Percentiles rank a stretch among this genome's conserved stretches.
Evolutionary conservation across 2,113 vertebrate genomes (phyloP).

Genomic region (Muntiacus reevesi): DNA sequence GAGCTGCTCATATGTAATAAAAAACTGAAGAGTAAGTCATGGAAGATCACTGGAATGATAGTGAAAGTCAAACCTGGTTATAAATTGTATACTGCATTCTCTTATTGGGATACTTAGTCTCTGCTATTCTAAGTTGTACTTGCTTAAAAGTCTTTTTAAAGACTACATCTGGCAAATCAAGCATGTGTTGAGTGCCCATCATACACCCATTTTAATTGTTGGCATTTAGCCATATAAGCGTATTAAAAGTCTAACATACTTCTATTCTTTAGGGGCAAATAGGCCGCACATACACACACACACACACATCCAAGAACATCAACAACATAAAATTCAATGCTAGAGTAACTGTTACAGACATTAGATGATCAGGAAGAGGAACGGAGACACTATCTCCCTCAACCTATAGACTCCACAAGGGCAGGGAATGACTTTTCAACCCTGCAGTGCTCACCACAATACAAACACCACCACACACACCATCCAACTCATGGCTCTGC

Average conservation of each 20-base stretch:
- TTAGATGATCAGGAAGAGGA: background rate
- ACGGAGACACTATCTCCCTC: background rate
- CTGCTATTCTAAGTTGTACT: background rate
- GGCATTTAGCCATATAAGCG: conserved; percentile 12
- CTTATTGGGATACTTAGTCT: conserved; percentile 12
- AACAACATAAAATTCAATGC: background rate
- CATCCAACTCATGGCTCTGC: background rate
- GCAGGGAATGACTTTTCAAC: conserved; percentile 13
- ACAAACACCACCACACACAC: background rate
- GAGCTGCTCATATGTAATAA: conserved; percentile 97
- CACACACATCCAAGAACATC: background rate
- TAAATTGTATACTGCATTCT: conserved; percentile 5
- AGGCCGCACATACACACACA: background rate
- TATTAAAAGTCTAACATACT: conserved; percentile 31
- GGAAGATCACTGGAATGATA: conserved; percentile 70
- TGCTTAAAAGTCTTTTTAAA: background rate
- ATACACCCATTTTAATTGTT: background rate
- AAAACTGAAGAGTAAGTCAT: conserved; percentile 90
- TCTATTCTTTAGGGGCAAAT: background rate
- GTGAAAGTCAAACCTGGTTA: conserved; percentile 22
- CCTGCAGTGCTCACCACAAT: background rate
- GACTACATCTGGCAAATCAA: background rate
- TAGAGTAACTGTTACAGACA: background rate
- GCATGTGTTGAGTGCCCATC: background rate
- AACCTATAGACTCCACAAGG: background rate